Evolutionary conservation across 2,113 vertebrate species (phyloP), one percentile per base, ranked within the genome.

Genomic region (Perca fluviatilis): DNA sequence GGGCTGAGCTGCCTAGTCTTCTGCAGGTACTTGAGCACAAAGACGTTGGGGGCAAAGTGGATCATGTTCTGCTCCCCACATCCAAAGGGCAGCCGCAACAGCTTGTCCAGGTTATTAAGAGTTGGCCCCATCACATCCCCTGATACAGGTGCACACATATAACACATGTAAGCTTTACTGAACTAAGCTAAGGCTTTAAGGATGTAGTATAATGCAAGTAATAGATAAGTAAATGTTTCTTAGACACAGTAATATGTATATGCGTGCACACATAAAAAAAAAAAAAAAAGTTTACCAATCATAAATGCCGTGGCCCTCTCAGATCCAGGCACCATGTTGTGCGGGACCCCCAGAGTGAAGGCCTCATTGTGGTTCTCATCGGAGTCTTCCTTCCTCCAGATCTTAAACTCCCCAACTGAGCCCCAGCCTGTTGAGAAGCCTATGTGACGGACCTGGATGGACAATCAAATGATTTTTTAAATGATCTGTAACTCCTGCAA

Each of bases 51-150:
- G 1, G 97, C 97, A 83, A 98, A 99, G 64, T 98, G 98, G 93
- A 98, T 97, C 98, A 99, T 98, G 93, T 98, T 98, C 94, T 99
- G 98, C 91, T 99, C 97, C 19, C 98, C 97, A 49, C 97, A 99
- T 69, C 97, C 98, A 67, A 97, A 98, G 0, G 97, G 97, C 15
- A 98, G 88, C 0, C 96, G 93, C 82, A 98, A 86, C 25, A 98
- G 96, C 10, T 95, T 97, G 94, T 97, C 97, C 89, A 98, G 88
- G 83, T 98, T 98, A 86, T 96, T 97, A 27, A 98, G 82, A 0
- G 97, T 97, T 0, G 97, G 97, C 13, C 98, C 97, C 98, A 99
- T 98, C 75, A 99, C 96, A 18, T 99, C 97, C 73, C 98, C 98
- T 99, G 88, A 83, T 58, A 21, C 57, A 86, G 46, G 49, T 53